phyloP scores from a whole-genome alignment of 2,888 invertebrate species.

The Oscheius sp. region DNA sequence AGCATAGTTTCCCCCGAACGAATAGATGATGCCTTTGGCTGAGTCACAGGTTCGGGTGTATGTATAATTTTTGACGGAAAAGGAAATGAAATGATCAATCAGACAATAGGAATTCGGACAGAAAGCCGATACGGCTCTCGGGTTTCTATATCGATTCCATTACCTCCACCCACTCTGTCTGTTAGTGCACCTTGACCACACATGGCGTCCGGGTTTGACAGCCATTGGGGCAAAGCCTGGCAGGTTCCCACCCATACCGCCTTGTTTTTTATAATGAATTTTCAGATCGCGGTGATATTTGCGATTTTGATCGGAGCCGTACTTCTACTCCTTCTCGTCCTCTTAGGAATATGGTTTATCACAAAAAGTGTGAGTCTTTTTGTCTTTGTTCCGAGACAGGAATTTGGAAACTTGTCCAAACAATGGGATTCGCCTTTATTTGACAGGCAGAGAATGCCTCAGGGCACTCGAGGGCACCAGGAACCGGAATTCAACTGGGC shows the following conservation, averaged over 20 bases:
- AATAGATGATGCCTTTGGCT: too few relatives aligned
- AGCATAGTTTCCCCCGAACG: too few relatives aligned
- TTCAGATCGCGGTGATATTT: conserved; percentile 69
- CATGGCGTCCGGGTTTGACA: conserved; percentile 17
- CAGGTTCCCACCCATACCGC: not conserved
- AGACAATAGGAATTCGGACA: too few relatives aligned
- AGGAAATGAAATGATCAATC: too few relatives aligned
- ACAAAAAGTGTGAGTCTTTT: conserved; percentile 48
- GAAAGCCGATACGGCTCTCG: not conserved
- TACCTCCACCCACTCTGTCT: not conserved
- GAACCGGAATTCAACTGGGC: not conserved
- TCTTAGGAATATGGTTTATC: conserved; percentile 59
- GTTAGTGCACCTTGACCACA: not conserved
- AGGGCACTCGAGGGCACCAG: not conserved
- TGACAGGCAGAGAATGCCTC: not conserved
- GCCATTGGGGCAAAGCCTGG: conserved; percentile 11
- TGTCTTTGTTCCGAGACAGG: not conserved
- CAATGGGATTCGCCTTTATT: not conserved
- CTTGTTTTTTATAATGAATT: conserved; percentile 1
- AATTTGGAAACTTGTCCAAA: conserved; percentile 23
- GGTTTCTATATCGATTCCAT: conserved; percentile 18
- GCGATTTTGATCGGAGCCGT: conserved; percentile 66
- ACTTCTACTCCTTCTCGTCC: conserved; percentile 58
- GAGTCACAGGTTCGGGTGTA: too few relatives aligned
- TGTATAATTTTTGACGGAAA: too few relatives aligned